These are phyloP conservation scores for Psittacus erithacus DNA, from an alignment of 2,113 vertebrate genomes.

Conservation along the genomic window DNA sequence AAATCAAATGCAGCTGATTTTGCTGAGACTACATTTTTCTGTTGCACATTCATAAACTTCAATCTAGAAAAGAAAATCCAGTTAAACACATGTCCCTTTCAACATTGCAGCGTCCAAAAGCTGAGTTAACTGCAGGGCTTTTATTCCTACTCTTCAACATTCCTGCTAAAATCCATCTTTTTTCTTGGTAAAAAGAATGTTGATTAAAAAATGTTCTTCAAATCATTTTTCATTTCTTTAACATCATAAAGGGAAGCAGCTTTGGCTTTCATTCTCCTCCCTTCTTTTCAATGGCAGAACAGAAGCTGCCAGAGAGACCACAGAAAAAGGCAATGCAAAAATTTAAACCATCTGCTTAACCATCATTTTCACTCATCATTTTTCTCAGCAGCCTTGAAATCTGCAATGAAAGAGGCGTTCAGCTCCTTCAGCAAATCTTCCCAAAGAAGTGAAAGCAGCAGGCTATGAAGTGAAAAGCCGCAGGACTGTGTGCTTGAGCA, in stretches of 20 bases:
- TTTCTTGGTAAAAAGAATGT: background rate
- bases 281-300: background rate
- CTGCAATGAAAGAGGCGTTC: background rate
- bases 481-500: background rate
- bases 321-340: background rate
- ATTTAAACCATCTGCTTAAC: conserved; percentile 24
- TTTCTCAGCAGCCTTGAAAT: background rate
- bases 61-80: background rate
- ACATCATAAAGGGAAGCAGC: background rate
- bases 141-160: background rate
- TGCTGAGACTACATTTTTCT: background rate
- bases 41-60: background rate
- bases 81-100: background rate
- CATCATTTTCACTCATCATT: background rate
- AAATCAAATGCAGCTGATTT: background rate
- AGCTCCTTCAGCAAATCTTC: background rate
- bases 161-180: background rate
- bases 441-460: background rate
- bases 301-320: background rate
- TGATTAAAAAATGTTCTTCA: background rate
- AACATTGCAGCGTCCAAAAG: background rate
- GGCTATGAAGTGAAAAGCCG: accelerated
- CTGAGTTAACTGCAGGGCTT: background rate
- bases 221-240: background rate
- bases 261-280: conserved; percentile 7